Conservation (phyloP, 2,113 vertebrate genomes). For the Spea multiplicata region DNA sequence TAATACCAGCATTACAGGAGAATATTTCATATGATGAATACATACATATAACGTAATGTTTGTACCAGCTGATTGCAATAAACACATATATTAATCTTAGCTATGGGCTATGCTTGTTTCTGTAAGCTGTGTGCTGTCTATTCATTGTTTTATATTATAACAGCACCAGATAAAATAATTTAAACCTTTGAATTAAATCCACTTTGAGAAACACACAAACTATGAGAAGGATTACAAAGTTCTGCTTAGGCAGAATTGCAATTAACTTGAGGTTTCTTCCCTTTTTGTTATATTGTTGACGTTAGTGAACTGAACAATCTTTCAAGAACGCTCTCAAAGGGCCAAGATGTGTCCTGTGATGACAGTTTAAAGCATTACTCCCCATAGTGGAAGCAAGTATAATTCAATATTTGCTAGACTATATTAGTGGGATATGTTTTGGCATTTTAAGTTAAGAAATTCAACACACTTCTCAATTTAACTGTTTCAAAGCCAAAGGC, state of each 20-base stretch:
- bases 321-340: constrained; percentile 29
- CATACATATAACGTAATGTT: constrained; percentile 37
- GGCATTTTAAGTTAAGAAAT: too few species aligned
- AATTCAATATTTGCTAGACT: neutral
- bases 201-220: constrained; percentile 34
- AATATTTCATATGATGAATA: constrained; percentile 36
- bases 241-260: constrained; percentile 9
- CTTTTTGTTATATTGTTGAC: constrained; percentile 15
- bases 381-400: neutral
- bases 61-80: constrained; percentile 23
- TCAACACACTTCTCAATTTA: too few species aligned
- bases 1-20: constrained; percentile 11
- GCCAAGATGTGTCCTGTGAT: constrained; percentile 7
- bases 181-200: constrained; percentile 44
- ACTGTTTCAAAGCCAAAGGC: too few species aligned
- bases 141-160: constrained; percentile 33
- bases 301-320: constrained; percentile 26
- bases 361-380: neutral
- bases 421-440: too few species aligned
- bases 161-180: constrained; percentile 43
- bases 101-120: constrained; percentile 35
- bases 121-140: constrained; percentile 21
- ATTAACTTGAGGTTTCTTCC: constrained; percentile 23
- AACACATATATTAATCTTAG: constrained; percentile 35
- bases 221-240: constrained; percentile 24